These are phyloP conservation scores for Phyllopteryx taeniolatus DNA, from an alignment of 2,113 vertebrate species.

Conservation along the genomic window DNA sequence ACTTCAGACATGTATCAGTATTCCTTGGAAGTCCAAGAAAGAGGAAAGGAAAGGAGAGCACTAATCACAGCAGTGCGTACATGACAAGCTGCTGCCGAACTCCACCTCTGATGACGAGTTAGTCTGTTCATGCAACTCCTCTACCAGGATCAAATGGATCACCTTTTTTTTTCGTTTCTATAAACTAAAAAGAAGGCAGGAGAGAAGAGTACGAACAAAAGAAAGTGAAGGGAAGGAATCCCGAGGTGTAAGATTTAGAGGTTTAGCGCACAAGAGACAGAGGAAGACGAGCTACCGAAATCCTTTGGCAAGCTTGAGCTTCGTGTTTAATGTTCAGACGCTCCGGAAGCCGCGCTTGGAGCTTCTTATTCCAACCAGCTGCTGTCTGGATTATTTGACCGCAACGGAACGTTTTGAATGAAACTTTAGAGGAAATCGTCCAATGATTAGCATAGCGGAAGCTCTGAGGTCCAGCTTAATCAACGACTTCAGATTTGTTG, in stretches of 20 bases:
- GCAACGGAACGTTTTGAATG: constrained; percentile 8
- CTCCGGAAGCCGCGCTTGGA: constrained; percentile 36
- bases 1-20: constrained; percentile 48
- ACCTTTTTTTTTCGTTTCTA: constrained; percentile 19
- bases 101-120: constrained; percentile 23
- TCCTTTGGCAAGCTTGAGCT: constrained; percentile 41
- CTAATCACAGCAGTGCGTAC: constrained; percentile 23
- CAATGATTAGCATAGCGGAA: neutral
- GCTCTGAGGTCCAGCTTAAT: neutral
- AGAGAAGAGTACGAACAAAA: constrained; percentile 7
- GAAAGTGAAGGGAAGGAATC: constrained; percentile 24
- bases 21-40: constrained; percentile 37
- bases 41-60: constrained; percentile 18
- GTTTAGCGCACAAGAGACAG: constrained; percentile 9
- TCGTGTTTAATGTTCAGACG: constrained; percentile 43
- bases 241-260: constrained; percentile 23
- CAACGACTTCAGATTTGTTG: neutral
- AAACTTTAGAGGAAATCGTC: neutral
- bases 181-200: constrained; percentile 10
- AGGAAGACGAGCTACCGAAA: constrained; percentile 33
- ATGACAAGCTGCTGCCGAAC: neutral
- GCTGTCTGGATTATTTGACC: constrained; percentile 31
- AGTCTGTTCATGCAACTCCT: constrained; percentile 39
- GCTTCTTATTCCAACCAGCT: constrained; percentile 41
- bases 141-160: constrained; percentile 54